phyloP scores from a whole-genome alignment of 2,888 invertebrate genomes.

The Augochlorella aurata region DNA sequence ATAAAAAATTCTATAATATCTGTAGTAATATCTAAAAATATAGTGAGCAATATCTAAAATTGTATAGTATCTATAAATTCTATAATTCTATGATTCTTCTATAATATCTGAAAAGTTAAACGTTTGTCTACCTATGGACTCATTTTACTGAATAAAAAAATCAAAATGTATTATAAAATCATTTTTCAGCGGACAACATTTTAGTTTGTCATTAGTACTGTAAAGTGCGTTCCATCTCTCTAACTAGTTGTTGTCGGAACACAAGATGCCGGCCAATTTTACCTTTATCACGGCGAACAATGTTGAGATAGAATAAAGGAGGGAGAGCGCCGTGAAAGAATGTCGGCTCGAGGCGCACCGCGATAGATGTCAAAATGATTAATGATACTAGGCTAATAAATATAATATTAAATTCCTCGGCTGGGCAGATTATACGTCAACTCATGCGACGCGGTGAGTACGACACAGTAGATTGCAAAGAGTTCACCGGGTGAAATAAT shows the following conservation, averaged over 20 bases:
- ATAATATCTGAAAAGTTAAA: too few species aligned
- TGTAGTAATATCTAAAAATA: too few species aligned
- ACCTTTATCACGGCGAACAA: not conserved
- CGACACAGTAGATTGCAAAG: not conserved
- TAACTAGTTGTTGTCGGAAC: constrained; percentile 2
- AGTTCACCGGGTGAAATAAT: constrained; percentile 37
- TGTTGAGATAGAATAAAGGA: constrained; percentile 7
- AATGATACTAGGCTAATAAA: constrained; percentile 62
- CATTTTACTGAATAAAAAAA: too few species aligned
- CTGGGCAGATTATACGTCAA: constrained; percentile 41
- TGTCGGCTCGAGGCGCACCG: constrained; percentile 19
- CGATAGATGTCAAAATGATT: constrained; percentile 64
- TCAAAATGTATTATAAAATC: too few species aligned
- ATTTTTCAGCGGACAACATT: too few species aligned
- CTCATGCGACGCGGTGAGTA: not conserved
- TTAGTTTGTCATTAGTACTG: not conserved
- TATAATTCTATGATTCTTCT: too few species aligned
- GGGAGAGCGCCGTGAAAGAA: constrained; percentile 31
- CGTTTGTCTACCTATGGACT: too few species aligned
- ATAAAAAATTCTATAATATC: too few species aligned
- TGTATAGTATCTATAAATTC: too few species aligned
- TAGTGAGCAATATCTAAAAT: too few species aligned
- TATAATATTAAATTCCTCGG: constrained; percentile 66
- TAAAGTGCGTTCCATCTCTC: not conserved
- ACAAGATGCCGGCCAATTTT: constrained; percentile 25